Evolutionary conservation across 2,113 vertebrate species (phyloP).

Genomic region (Casuarius casuarius): DNA sequence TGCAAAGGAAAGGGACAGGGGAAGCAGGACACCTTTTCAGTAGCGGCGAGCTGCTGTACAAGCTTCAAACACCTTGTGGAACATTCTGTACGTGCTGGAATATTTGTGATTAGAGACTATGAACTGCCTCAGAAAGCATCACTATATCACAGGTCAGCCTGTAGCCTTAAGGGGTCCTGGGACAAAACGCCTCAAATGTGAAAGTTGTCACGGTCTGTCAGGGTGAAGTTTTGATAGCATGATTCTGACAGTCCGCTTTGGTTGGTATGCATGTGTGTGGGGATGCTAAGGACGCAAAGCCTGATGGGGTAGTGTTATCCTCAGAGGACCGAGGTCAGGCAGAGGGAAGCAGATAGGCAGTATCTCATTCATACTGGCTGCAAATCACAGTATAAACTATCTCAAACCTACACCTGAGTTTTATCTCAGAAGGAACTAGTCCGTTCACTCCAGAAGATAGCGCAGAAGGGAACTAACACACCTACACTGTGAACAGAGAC

Average conservation of each 20-base stretch:
- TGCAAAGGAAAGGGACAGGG: neutral
- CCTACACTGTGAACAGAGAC: neutral
- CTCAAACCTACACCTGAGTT: neutral
- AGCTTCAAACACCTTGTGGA: neutral
- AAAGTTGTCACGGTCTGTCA: neutral
- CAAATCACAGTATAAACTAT: neutral
- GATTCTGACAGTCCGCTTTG: accelerated
- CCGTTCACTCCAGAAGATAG: neutral
- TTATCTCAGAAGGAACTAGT: neutral
- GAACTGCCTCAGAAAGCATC: neutral
- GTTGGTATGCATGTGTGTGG: accelerated
- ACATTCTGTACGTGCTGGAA: neutral
- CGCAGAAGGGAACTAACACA: neutral
- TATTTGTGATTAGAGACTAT: neutral
- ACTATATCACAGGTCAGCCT: neutral
- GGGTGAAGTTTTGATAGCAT: neutral
- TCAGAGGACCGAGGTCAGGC: neutral
- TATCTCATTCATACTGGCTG: neutral
- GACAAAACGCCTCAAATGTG: neutral
- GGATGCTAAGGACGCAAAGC: neutral
- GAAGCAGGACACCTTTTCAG: neutral
- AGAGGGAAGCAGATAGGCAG: neutral
- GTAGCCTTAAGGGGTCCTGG: neutral
- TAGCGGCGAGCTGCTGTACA: neutral
- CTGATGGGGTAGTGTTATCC: accelerated